Evolutionary conservation across 2,797 vertebrate genomes (phyloP), one percentile per base, ranked within the genome.

Genomic region (Sciaenops ocellatus): DNA sequence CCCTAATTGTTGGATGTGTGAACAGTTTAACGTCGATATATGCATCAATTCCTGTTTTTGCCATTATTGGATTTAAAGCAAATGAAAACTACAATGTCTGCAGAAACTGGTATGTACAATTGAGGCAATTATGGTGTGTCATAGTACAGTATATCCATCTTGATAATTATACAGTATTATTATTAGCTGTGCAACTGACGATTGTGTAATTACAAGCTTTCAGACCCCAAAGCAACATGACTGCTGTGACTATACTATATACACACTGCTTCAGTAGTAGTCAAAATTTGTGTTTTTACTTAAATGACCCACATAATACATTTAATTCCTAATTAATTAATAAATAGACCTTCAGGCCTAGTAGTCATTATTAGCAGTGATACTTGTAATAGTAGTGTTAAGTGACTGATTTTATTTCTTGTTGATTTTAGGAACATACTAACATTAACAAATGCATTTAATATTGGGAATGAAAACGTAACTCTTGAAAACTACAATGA

Each of bases 1-100:
- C 96, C 5, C 77, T 97, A 48, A 94, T 84, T 55, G 94, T 97
- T 24, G 95, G 96, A 47, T 46, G 92, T 77, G 93, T 96, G 66
- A 97, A 97, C 87, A 96, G 95, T 56, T 26, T 94, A 48, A 97
- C 97, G 0, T 98, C 97, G 3, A 81, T 98, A 60, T 97, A 96
- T 0, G 96, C 95, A 4, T 95, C 96, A 54, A 92, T 97, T 34
- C 93, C 95, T 6, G 90, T 97, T 76, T 97, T 98, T 91, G 94
- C 95, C 18, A 90, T 98, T 87, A 81, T 98, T 89, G 96, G 97
- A 6, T 97, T 98, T 89, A 97, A 97, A 86, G 97, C 96, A 30
- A 96, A 93, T 59, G 90, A 88, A 22, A 92, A 91, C 85, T 95
- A 94, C 1, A 86, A 93, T 80, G 87, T 85, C 38, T 97, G 97